Base-by-base conservation (phyloP, 2,797 vertebrate genomes). In the Emys orbicularis region DNA sequence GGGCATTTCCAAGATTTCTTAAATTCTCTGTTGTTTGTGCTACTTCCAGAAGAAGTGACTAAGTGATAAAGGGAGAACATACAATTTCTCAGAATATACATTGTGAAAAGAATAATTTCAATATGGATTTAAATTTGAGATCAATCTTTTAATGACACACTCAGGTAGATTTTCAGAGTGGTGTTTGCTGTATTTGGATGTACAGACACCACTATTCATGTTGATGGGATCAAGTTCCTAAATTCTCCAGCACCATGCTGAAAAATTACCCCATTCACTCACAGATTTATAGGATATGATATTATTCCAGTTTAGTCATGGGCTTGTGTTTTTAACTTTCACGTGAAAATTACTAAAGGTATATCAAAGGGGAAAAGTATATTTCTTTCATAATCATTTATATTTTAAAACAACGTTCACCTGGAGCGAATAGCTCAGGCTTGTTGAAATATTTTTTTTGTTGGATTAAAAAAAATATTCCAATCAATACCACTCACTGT, bases 391-490 rank as follows among this genome's bases (percentile, higher is more conserved):
- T 25, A 52, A 31, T 61, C 54, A 11, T 4, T 59, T n/a, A 79
- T 83, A 82, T 87, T 76, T 31, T 88, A 25, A 50, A 41, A 79
- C 19, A 65, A 4, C 74, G 87, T 81, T 9, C 52, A 50, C 79
- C 7, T 37, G 76, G 80, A 76, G 11, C 7, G 27, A 76, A 47
- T 27, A 25, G 6, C 13, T 53, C 77, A 34, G 25, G 53, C 86
- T 76, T 89, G 10, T 83, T 92, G 57, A 89, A 90, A 84, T 86
- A 16, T 92, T 86, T 18, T 81, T 95, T 97, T 41, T 74, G 87
- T 85, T 92, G 0, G 72, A 49, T 95, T 94, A 95, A 90, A 94
- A 94, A 92, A 90, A 83, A 80, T 12, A 65, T 86, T 83, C 56
- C 56, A 86, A 94, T 74, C 52, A 92, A n/a, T 87, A 21, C 88